Evolutionary conservation across 2,113 vertebrate species (phyloP), one percentile per base, ranked within the genome.

Genomic region (Ceratotherium simum): DNA sequence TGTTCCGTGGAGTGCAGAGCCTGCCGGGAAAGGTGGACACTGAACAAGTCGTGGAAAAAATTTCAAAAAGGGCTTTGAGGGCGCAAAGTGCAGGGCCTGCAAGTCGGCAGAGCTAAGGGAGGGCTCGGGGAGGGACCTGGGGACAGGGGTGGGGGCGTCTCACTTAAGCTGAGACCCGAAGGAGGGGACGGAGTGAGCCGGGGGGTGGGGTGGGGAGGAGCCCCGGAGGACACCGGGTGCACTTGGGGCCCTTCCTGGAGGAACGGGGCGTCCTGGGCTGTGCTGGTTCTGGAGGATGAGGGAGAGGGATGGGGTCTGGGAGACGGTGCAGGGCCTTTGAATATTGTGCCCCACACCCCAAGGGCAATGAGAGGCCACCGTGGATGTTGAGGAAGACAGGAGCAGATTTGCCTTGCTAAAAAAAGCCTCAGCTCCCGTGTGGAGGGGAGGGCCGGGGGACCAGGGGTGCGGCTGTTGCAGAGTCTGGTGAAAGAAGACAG

Each of bases 41-140:
- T 10, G 29, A 70, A 8, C 72, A 31, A 1, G 9, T 4, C 11
- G 31, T 25, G 5, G 14, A 4, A 51, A 83, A 17, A 51, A 39
- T 51, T 11, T 27, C 10, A 20, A 42, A 46, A 56, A 21, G 3
- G 11, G 12, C 46, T 81, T 51, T 9, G 2, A 9, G 18, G 4
- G n/a, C 39, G 54, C 27, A 16, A 36, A 81, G 1, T 7, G 33
- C 54, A 11, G 51, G 51, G 51, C 51, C 51, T 3, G 51, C 51
- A 21, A 8, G n/a, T 23, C 36, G 3, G 21, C 58, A 10, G 46
- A 42, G 72, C 25, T 16, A 10, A 11, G 17, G 58, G 39, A 39
- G 62, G 23, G 17, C 51, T 84, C 0, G 0, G 33, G 39, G 36
- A 0, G 3, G 2, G 23, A 20, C 6, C 2, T 16, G 3, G 13